Evolutionary conservation across 2,113 vertebrate genomes (phyloP), one percentile per base, ranked within the genome.

Genomic region (Crotalus helleri): DNA sequence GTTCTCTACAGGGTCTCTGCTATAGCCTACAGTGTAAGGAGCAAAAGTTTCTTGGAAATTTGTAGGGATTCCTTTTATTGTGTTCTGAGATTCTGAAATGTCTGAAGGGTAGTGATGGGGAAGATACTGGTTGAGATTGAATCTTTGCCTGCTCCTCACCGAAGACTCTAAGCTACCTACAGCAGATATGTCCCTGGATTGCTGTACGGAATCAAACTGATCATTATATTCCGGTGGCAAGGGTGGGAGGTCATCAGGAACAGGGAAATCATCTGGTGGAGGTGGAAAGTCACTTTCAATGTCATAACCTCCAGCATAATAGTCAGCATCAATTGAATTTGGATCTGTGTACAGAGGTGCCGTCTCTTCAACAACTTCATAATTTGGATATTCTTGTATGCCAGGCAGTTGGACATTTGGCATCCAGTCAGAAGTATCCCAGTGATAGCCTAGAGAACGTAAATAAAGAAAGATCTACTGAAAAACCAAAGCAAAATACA

Each of bases 381-480:
- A 99, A 97, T 98, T 99, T 92, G 99, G 99, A 95, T 98, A 99
- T 96, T 99, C 99, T 95, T 99, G 98, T 97, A 99, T 99, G 97
- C 98, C 99, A 95, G 99, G 99, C 97, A 99, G 97, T 95, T 99
- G 99, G 97, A 99, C 98, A 58, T 97, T 98, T 53, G 99, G 99
- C 99, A 99, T 99, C 99, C 99, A 99, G 96, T 99, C 99, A 96
- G 99, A 99, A 54, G 99, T 99, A 97, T 99, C 99, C 99, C 99
- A 99, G 97, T 99, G 99, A 96, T 99, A 99, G 97, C 99, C 99
- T 99, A 96, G 53, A 87, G 89, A 94, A 88, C 89, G 93, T 87
- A 89, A 88, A 94, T 9, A 49, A 90, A 86, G 90, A 92, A 0
- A 54, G 39, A 21, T 91, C 49, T 51, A 61, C 9, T 44, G 87